phyloP scores from a whole-genome alignment of 2,888 invertebrate genomes.

The Campoplex capitator region DNA sequence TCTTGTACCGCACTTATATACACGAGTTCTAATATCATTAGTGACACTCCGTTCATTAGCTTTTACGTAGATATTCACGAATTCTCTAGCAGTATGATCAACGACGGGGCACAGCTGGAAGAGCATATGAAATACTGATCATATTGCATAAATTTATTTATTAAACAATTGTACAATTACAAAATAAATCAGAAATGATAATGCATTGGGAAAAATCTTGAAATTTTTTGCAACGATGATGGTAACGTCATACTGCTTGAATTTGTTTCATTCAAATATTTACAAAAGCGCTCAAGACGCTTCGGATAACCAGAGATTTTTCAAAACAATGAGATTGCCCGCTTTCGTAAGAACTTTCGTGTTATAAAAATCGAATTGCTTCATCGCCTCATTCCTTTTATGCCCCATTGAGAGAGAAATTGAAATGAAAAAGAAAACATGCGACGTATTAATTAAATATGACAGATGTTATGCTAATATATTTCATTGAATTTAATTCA shows the following conservation, averaged over 20 bases:
- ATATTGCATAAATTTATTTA: too few species aligned
- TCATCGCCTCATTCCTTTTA: background rate
- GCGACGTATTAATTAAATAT: background rate
- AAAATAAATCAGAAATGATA: too few species aligned
- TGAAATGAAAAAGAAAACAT: background rate
- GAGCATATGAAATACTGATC: too few species aligned
- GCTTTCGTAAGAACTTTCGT: background rate
- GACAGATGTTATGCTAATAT: constrained; percentile 40
- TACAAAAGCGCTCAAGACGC: background rate
- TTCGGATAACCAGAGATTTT: background rate
- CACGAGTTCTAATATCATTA: constrained; percentile 33
- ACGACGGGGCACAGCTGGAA: constrained; percentile 5
- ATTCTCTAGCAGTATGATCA: constrained; percentile 26
- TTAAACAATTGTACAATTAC: too few species aligned
- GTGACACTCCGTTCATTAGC: constrained; percentile 8
- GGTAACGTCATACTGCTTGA: background rate
- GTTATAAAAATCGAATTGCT: background rate
- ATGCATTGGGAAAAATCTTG: too few species aligned
- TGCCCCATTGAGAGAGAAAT: background rate
- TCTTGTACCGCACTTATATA: constrained; percentile 44
- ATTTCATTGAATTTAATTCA: background rate
- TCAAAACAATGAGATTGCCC: background rate
- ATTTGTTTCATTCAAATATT: background rate
- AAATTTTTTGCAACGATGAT: background rate
- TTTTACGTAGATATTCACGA: constrained; percentile 26